These are phyloP conservation scores for Grallaria varia DNA, from an alignment of 2,113 vertebrate species.

Conservation along the genomic window DNA sequence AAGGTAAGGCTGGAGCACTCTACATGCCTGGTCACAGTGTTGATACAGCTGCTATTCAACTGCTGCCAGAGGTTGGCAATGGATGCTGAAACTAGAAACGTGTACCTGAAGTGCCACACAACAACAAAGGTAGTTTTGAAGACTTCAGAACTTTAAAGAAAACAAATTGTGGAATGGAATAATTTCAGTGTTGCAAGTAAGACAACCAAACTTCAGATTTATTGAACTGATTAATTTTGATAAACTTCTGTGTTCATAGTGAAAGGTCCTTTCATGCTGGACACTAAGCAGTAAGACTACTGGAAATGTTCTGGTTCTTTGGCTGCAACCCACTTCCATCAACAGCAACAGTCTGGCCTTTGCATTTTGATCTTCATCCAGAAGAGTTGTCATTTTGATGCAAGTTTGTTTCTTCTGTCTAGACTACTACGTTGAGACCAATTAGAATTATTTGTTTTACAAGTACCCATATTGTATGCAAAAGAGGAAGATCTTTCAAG, in stretches of 20 bases:
- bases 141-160: conserved; percentile 52
- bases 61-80: conserved; percentile 50
- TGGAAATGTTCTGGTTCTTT: conserved; percentile 17
- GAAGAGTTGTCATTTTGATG: conserved; percentile 57
- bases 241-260: background rate
- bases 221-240: background rate
- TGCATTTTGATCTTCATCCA: background rate
- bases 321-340: conserved; percentile 44
- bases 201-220: conserved; percentile 40
- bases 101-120: conserved; percentile 45
- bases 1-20: conserved; percentile 91
- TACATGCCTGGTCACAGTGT: conserved; percentile 77
- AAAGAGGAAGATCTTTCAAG: conserved; percentile 71
- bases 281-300: conserved; percentile 3
- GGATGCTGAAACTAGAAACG: conserved; percentile 48
- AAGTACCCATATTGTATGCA: conserved; percentile 66
- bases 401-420: conserved; percentile 30
- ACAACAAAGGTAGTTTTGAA: conserved; percentile 36
- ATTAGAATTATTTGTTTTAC: conserved; percentile 46
- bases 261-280: conserved; percentile 33
- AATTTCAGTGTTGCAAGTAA: conserved; percentile 56
- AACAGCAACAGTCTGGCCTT: background rate
- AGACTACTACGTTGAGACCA: conserved; percentile 51
- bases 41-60: conserved; percentile 66
- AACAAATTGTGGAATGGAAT: conserved; percentile 22